A percentile compares a stretch with the other conserved stretches of the same genome.
Conservation (phyloP, 2,113 vertebrate genomes). For the Eretmochelys imbricata region DNA sequence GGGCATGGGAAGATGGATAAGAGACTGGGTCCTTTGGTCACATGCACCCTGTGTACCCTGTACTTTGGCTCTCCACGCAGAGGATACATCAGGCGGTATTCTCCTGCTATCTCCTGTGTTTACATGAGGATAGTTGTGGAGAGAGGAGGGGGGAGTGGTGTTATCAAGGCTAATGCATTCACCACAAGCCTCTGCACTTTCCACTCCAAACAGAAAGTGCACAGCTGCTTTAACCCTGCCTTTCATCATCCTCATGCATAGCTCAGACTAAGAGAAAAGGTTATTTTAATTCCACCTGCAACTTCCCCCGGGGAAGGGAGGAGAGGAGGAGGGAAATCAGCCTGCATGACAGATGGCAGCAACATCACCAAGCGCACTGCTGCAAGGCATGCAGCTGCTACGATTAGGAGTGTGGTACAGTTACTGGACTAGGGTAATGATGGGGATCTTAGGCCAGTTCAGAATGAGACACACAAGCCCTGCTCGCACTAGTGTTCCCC, state of each 20-base stretch:
- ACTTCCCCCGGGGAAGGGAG: background rate
- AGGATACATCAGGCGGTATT: too few species aligned
- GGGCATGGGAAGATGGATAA: background rate
- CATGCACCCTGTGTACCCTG: background rate
- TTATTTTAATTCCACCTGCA: background rate
- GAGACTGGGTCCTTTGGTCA: background rate
- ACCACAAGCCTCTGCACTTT: background rate
- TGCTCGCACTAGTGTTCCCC: background rate
- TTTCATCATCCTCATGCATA: background rate
- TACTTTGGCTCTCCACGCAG: background rate
- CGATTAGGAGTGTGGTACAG: background rate
- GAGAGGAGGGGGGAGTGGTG: background rate
- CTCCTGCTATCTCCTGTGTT: background rate
- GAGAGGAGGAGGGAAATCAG: background rate
- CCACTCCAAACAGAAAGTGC: background rate
- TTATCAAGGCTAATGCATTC: background rate
- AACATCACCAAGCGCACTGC: background rate
- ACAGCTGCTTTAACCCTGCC: background rate
- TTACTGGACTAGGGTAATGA: background rate
- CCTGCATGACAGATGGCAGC: background rate
- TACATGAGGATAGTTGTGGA: too few species aligned
- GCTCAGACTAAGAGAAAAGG: background rate
- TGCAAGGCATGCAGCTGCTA: background rate
- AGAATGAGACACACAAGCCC: background rate
- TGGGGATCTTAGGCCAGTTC: background rate